Percentiles rank a stretch among this genome's conserved stretches.
Conservation (phyloP, 2,888 invertebrate species). For the Cephus spinipes region DNA sequence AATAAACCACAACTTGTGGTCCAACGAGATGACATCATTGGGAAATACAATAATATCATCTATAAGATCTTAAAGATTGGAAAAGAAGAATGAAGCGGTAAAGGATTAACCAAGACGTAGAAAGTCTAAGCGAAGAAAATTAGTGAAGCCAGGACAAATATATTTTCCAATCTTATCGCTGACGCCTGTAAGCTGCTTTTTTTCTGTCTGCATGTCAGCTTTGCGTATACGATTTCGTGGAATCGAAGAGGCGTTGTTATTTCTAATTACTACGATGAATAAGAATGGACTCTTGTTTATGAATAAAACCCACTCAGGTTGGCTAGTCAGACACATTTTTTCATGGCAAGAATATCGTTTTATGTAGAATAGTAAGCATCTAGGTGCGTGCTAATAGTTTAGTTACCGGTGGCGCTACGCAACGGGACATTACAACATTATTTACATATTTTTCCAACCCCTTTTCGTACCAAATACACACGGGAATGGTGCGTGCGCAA, state of each 20-base stretch:
- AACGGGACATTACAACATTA: conserved; percentile 28
- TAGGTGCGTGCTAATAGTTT: neutral
- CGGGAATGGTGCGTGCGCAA: conserved; percentile 43
- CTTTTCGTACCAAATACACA: conserved; percentile 31
- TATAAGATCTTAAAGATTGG: neutral
- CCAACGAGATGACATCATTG: neutral
- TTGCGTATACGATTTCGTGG: neutral
- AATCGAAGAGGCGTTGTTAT: neutral
- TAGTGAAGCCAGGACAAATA: neutral
- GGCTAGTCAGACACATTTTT: neutral
- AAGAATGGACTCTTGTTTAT: neutral
- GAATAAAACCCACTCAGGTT: neutral
- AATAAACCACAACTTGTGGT: neutral
- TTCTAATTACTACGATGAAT: neutral
- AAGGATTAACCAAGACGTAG: neutral
- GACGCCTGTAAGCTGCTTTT: neutral
- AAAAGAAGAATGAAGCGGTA: neutral
- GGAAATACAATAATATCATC: neutral
- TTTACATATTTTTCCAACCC: conserved; percentile 41
- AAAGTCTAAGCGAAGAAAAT: neutral
- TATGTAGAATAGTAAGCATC: neutral
- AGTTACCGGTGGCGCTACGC: neutral
- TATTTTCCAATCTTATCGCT: neutral
- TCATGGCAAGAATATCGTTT: neutral
- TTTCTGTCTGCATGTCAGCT: neutral